These are phyloP conservation scores for Marronus borbonicus DNA, from an alignment of 2,888 invertebrate species.

Conservation along the genomic window DNA sequence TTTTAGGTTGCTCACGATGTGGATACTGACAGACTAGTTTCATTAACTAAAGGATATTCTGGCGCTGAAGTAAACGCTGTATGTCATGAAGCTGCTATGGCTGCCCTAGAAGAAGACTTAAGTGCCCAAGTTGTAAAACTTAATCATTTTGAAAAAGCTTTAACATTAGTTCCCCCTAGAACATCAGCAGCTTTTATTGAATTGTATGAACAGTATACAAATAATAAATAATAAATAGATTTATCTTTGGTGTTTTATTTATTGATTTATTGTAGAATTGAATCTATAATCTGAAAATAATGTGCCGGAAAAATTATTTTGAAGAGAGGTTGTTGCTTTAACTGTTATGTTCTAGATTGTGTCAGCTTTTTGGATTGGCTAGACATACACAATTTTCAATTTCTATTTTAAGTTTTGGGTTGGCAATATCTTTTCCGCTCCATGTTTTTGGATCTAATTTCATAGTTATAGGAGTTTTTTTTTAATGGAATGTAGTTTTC, in stretches of 20 bases:
- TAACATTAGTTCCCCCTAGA: constrained; percentile 82
- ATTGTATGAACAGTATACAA: constrained; percentile 73
- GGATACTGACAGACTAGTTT: constrained; percentile 78
- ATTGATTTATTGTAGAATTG: not conserved
- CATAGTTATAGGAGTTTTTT: no score
- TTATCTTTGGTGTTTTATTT: constrained; percentile 1
- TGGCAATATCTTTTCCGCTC: no score
- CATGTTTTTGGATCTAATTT: no score
- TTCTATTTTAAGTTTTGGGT: no score
- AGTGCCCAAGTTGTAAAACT: constrained; percentile 76
- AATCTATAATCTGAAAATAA: no score
- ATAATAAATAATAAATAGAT: constrained; percentile 40
- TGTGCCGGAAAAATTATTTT: no score
- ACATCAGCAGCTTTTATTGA: constrained; percentile 81
- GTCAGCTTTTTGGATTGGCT: no score
- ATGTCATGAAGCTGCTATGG: constrained; percentile 93
- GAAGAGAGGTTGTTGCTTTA: no score
- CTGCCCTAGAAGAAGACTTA: constrained; percentile 85
- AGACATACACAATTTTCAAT: no score
- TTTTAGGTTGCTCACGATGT: constrained; percentile 72
- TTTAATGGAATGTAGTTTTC: no score
- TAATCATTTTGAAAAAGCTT: constrained; percentile 82
- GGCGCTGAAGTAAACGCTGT: constrained; percentile 95
- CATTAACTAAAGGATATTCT: constrained; percentile 85
- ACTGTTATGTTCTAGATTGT: no score